Percentiles rank a stretch among this genome's conserved stretches.
Conservation (phyloP, 2,113 vertebrate species). For the Cochlearius cochlearius region DNA sequence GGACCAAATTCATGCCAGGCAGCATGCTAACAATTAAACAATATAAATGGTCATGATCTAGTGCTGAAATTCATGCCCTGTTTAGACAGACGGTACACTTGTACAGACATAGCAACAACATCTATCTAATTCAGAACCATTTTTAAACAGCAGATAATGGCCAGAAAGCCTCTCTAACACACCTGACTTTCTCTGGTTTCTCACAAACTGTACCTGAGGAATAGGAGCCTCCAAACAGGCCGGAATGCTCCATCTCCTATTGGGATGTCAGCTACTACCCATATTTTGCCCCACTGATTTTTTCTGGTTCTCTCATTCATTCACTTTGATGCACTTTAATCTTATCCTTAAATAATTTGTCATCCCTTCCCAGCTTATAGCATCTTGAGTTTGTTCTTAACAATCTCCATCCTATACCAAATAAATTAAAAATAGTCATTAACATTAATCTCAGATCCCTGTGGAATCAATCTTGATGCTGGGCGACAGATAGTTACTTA, state of each 20-base stretch:
- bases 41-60: background rate
- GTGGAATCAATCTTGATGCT: background rate
- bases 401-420: background rate
- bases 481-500: background rate
- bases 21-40: background rate
- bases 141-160: background rate
- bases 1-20: background rate
- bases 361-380: background rate
- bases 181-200: background rate
- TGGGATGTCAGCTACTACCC: background rate
- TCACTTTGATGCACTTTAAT: background rate
- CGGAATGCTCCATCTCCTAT: background rate
- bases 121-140: background rate
- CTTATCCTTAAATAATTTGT: background rate
- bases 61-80: background rate
- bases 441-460: background rate
- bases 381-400: background rate
- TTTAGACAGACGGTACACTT: background rate
- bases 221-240: background rate
- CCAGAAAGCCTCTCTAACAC: background rate
- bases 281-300: background rate
- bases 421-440: slow-evolving; percentile 24
- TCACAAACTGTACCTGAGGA: background rate
- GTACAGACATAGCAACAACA: background rate
- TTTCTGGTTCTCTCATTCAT: background rate